Conservation (phyloP, 2,797 vertebrate species). For the Coranthus polyacanthus region DNA sequence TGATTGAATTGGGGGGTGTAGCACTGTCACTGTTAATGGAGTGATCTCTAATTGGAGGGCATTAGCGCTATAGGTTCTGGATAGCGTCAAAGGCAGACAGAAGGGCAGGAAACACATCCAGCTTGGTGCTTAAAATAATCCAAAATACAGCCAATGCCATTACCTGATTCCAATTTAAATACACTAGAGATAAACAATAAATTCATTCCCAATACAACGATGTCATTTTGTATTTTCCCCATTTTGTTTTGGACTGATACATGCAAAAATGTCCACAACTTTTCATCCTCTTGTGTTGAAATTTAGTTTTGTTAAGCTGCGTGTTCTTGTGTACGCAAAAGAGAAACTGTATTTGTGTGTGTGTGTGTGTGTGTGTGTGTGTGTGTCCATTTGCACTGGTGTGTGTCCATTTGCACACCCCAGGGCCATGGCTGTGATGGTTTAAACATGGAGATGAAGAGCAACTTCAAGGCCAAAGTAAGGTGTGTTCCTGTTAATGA, state of each 20-base stretch:
- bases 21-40: constrained; percentile 83
- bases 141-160: constrained; percentile 21
- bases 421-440: constrained; percentile 45
- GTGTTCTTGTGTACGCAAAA: not conserved
- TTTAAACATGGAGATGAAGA: constrained; percentile 68
- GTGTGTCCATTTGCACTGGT: constrained; percentile 27
- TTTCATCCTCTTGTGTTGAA: too few species aligned
- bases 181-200: not conserved
- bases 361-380: too few species aligned
- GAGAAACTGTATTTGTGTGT: not conserved
- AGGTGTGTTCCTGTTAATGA: constrained; percentile 70
- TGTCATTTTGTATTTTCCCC: not conserved
- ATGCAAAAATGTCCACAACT: constrained; percentile 1
- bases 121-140: constrained; percentile 8
- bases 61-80: constrained; percentile 75
- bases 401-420: constrained; percentile 33
- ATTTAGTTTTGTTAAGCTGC: not conserved
- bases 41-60: constrained; percentile 79
- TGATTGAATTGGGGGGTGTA: constrained; percentile 83
- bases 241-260: not conserved
- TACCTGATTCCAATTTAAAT: too few species aligned
- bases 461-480: constrained; percentile 79
- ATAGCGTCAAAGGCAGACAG: constrained; percentile 66
- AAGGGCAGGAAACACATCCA: constrained; percentile 35
- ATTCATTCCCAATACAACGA: not conserved